These are phyloP conservation scores for Melopsittacus undulatus DNA, from an alignment of 2,797 vertebrate species.

Conservation along the genomic window DNA sequence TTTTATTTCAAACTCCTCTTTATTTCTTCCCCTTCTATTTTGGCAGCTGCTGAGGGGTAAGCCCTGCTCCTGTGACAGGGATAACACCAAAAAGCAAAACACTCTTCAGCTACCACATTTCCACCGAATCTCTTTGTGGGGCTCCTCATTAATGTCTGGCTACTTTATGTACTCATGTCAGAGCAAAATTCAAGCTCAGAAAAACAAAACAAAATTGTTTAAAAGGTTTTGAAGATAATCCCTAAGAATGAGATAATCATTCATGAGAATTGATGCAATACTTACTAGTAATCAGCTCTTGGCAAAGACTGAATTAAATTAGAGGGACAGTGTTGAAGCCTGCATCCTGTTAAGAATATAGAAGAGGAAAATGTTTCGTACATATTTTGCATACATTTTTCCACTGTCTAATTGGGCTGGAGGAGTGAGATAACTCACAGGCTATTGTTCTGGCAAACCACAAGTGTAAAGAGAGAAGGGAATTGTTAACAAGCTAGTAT, in stretches of 20 bases:
- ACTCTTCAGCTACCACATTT: neutral
- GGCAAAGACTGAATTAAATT: slow-evolving; percentile 70
- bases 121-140: neutral
- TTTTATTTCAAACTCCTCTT: neutral
- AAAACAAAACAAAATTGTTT: slow-evolving; percentile 61
- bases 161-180: neutral
- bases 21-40: neutral
- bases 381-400: slow-evolving; percentile 64
- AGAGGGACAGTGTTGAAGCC: slow-evolving; percentile 3
- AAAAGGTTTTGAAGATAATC: slow-evolving; percentile 57
- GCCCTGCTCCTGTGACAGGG: neutral
- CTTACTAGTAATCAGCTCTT: slow-evolving; percentile 66
- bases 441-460: slow-evolving; percentile 63
- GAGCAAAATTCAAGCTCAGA: slow-evolving; percentile 59
- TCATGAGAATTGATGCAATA: slow-evolving; percentile 66
- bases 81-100: neutral
- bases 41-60: neutral
- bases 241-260: slow-evolving; percentile 55
- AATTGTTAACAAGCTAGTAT: slow-evolving; percentile 67
- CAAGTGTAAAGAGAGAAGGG: slow-evolving; percentile 60
- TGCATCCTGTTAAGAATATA: slow-evolving; percentile 22
- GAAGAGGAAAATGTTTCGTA: slow-evolving; percentile 41
- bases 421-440: slow-evolving; percentile 64
- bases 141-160: neutral
- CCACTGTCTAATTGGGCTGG: slow-evolving; percentile 69